These are phyloP conservation scores for Drosophila burlai DNA, from an alignment of 1,140 invertebrate species.

Conservation along the genomic window DNA sequence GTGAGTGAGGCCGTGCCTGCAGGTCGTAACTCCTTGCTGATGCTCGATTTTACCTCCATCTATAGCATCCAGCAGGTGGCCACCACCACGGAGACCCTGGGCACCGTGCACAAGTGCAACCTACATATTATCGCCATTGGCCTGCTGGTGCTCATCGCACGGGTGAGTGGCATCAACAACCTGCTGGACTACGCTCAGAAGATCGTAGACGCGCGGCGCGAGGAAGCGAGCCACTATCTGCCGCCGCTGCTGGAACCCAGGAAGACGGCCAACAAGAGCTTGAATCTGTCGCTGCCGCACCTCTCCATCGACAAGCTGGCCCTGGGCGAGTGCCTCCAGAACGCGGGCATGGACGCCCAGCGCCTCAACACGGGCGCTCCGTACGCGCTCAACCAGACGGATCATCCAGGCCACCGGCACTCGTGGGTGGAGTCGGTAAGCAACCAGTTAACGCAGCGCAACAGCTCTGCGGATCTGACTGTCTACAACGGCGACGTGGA, in stretches of 20 bases:
- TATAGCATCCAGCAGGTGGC: constrained; percentile 92
- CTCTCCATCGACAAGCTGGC: constrained; percentile 90
- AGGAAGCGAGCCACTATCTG: constrained; percentile 89
- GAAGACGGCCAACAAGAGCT: constrained; percentile 78
- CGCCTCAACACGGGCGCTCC: constrained; percentile 89
- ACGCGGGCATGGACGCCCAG: constrained; percentile 89
- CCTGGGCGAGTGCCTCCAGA: constrained; percentile 89
- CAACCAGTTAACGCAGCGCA: constrained; percentile 77
- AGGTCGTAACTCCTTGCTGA: too few species aligned
- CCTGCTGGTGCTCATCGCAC: constrained; percentile 89
- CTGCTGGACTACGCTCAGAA: constrained; percentile 83
- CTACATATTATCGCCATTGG: constrained; percentile 92
- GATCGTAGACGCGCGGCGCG: constrained; percentile 88
- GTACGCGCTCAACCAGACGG: constrained; percentile 86
- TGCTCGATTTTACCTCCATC: neutral
- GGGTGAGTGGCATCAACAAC: constrained; percentile 79
- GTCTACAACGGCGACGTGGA: constrained; percentile 90
- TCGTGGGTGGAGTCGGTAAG: constrained; percentile 90
- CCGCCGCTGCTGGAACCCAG: constrained; percentile 88
- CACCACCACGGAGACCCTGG: constrained; percentile 89
- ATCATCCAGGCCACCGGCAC: constrained; percentile 86
- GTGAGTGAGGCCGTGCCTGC: constrained; percentile 78
- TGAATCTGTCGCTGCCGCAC: constrained; percentile 87
- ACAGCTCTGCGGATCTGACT: constrained; percentile 84
- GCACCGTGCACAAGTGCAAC: constrained; percentile 91